Evolutionary conservation across 2,797 vertebrate species (phyloP).

Genomic region (Aratinga solstitialis): DNA sequence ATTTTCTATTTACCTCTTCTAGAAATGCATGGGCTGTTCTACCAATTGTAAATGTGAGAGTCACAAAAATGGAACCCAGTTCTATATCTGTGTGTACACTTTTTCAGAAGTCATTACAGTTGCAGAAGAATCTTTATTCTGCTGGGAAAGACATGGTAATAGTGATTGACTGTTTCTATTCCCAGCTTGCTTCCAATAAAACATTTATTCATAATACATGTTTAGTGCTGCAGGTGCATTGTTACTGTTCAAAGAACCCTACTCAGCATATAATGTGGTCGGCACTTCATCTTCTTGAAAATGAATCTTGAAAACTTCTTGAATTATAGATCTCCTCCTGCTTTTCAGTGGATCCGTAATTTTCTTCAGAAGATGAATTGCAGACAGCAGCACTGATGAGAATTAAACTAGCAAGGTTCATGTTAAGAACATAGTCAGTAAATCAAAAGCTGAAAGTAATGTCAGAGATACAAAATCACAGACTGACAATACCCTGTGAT

Average conservation of each 20-base stretch:
- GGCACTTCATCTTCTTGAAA: slow-evolving; percentile 58
- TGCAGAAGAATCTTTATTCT: slow-evolving; percentile 28
- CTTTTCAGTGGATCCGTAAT: slow-evolving; percentile 60
- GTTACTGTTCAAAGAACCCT: slow-evolving; percentile 67
- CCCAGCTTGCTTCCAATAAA: slow-evolving; percentile 25
- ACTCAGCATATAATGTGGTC: slow-evolving; percentile 48
- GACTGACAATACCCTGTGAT: not conserved
- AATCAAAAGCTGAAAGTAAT: slow-evolving; percentile 47
- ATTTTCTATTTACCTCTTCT: not conserved
- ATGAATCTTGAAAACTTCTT: slow-evolving; percentile 71
- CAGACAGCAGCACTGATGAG: slow-evolving; percentile 37
- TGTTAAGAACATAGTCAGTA: slow-evolving; percentile 68
- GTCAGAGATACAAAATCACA: not conserved
- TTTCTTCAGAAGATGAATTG: slow-evolving; percentile 60
- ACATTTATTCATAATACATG: slow-evolving; percentile 58
- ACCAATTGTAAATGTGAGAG: not conserved
- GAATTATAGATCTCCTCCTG: slow-evolving; percentile 66
- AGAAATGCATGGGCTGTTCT: not conserved
- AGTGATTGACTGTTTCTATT: slow-evolving; percentile 31
- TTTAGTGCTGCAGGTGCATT: slow-evolving; percentile 70
- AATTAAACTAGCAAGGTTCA: slow-evolving; percentile 67
- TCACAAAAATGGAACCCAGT: not conserved
- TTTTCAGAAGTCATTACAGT: not conserved
- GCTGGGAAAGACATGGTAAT: not conserved
- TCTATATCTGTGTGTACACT: not conserved